Percentiles rank a stretch among this genome's conserved stretches.
Conservation (phyloP, 2,113 vertebrate genomes). For the Macrotis lagotis region DNA sequence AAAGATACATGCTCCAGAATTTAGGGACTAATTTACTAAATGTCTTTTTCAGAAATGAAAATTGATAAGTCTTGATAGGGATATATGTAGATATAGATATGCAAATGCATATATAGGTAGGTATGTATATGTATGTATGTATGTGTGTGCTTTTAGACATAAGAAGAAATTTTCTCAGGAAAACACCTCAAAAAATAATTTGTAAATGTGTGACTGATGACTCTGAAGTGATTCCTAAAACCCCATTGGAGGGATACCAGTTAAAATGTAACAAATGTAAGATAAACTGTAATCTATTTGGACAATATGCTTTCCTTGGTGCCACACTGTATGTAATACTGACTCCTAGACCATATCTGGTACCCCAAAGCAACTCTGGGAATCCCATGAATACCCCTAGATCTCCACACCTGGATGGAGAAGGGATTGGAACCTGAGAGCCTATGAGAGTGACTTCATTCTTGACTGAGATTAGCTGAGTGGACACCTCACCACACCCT, state of each 20-base stretch:
- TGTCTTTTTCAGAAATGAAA: not conserved
- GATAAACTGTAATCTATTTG: not conserved
- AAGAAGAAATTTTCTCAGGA: not conserved
- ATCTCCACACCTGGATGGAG: not conserved
- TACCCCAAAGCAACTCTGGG: not conserved
- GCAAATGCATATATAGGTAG: too few species aligned
- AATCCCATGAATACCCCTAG: not conserved
- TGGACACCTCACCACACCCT: not conserved
- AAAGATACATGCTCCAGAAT: not conserved
- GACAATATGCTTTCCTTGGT: not conserved
- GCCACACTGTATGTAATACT: not conserved
- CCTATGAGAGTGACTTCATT: not conserved
- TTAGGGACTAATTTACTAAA: constrained; percentile 1
- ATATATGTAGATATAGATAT: too few species aligned
- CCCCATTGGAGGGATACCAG: not conserved
- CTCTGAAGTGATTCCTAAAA: not conserved
- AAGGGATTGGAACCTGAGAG: not conserved
- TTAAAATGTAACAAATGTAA: not conserved
- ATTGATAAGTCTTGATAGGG: not conserved
- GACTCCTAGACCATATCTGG: not conserved
- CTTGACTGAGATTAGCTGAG: not conserved
- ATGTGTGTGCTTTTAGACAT: not conserved
- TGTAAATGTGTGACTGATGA: not conserved
- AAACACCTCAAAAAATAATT: not conserved
- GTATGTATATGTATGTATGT: too few species aligned